Conservation (phyloP, 53 echinoderm and acorn worm species). For the Arbacia lixula region DNA sequence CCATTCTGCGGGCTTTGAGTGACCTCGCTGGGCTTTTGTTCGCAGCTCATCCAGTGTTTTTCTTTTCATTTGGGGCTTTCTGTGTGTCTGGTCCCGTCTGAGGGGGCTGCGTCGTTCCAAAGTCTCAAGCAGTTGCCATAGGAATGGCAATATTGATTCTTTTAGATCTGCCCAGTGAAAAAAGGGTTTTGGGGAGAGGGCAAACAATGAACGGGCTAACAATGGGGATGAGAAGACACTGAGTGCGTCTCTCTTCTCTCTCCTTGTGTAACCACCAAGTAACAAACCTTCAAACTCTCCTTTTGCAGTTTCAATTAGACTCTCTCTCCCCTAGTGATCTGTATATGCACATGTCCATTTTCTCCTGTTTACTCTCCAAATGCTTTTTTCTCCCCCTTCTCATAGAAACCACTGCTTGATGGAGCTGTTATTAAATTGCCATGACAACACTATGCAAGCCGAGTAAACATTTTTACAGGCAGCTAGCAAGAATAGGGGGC, state of each 20-base stretch:
- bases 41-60: conserved; percentile 15
- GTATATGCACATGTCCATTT: too few relatives aligned
- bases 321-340: too few relatives aligned
- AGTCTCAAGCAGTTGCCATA: conserved; percentile 59
- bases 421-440: too few relatives aligned
- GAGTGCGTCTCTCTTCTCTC: background rate
- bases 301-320: conserved; percentile 39
- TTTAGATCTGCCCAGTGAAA: conserved; percentile 8
- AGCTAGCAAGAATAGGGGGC: too few relatives aligned
- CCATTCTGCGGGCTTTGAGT: conserved; percentile 38
- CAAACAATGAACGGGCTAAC: conserved; percentile 41
- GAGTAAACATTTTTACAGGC: too few relatives aligned
- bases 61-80: conserved; percentile 39
- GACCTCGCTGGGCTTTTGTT: conserved; percentile 31
- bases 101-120: conserved; percentile 43
- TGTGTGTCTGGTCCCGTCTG: conserved; percentile 5
- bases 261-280: conserved; percentile 39
- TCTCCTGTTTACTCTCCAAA: too few relatives aligned
- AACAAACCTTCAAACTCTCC: conserved; percentile 40
- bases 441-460: too few relatives aligned
- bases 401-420: too few relatives aligned
- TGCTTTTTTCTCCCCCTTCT: too few relatives aligned
- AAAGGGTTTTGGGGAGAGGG: conserved; percentile 9
- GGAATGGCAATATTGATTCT: conserved; percentile 58
- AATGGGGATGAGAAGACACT: conserved; percentile 29